These are phyloP conservation scores for Ictidomys tridecemlineatus DNA, from an alignment of 2,113 vertebrate genomes.

Conservation along the genomic window DNA sequence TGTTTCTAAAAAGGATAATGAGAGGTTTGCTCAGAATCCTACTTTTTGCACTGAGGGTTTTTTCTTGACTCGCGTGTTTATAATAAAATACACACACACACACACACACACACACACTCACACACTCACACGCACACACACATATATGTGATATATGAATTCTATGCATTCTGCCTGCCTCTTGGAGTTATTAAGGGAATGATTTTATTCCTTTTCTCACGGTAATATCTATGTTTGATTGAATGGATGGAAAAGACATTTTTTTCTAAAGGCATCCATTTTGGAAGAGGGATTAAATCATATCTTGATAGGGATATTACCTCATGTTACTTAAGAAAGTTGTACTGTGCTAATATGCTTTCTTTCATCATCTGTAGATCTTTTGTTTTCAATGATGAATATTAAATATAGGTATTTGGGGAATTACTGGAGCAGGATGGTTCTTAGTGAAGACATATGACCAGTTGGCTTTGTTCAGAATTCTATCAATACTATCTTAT, in stretches of 20 bases:
- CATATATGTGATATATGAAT: background rate
- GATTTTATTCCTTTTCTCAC: background rate
- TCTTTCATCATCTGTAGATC: background rate
- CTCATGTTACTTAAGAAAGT: background rate
- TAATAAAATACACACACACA: conserved; percentile 22
- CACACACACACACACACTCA: background rate
- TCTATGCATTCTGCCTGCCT: background rate
- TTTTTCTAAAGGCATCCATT: background rate
- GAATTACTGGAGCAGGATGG: background rate
- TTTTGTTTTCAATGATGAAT: conserved; percentile 15
- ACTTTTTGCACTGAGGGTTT: conserved; percentile 60
- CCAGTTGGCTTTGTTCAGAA: background rate
- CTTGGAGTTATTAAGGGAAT: background rate
- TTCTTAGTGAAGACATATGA: background rate
- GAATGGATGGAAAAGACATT: background rate
- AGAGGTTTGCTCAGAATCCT: conserved; percentile 82
- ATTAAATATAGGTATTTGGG: background rate
- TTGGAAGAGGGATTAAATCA: background rate
- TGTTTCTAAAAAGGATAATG: conserved; percentile 82
- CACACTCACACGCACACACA: background rate
- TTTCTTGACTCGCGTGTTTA: conserved; percentile 54
- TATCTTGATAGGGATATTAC: background rate
- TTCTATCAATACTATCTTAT: background rate
- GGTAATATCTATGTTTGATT: background rate
- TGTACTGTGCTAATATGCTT: background rate